phyloP scores from a whole-genome alignment of 2,888 invertebrate genomes.

The Odontothrips loti region DNA sequence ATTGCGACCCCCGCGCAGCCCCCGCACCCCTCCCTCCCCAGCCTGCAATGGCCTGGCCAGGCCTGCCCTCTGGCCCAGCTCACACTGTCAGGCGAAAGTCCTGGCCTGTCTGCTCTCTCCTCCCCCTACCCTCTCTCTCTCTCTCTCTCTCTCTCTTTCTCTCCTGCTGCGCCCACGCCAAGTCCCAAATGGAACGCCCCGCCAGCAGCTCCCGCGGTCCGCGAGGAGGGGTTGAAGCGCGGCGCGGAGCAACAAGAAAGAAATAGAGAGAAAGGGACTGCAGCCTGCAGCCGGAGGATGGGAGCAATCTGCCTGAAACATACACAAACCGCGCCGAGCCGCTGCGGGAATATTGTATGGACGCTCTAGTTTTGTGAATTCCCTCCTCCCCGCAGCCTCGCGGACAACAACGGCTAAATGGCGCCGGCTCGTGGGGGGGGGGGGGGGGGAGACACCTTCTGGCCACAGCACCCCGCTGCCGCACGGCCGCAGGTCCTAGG shows the following conservation, averaged over 20 bases:
- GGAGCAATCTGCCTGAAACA: too few relatives aligned
- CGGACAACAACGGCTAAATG: too few relatives aligned
- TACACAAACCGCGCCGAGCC: too few relatives aligned
- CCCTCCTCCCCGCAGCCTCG: too few relatives aligned
- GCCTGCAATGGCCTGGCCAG: neutral
- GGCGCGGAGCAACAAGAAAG: neutral
- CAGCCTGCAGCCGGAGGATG: neutral
- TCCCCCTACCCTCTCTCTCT: too few relatives aligned
- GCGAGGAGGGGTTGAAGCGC: neutral
- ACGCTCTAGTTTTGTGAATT: too few relatives aligned
- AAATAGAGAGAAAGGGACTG: neutral
- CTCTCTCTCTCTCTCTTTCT: too few relatives aligned
- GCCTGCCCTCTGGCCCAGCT: neutral
- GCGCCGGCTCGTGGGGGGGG: too few relatives aligned
- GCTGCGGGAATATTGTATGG: too few relatives aligned
- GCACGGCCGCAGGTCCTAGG: neutral
- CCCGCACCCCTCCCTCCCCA: neutral
- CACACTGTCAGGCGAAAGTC: neutral
- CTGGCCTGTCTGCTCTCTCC: neutral
- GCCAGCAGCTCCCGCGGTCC: neutral
- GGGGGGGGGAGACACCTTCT: too few relatives aligned
- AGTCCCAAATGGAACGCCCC: neutral
- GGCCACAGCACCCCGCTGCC: neutral
- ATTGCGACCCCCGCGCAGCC: constrained; percentile 6
- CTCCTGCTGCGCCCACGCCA: neutral